phyloP scores from a whole-genome alignment of 2,888 invertebrate species.

The Alentia gelatinosa region DNA sequence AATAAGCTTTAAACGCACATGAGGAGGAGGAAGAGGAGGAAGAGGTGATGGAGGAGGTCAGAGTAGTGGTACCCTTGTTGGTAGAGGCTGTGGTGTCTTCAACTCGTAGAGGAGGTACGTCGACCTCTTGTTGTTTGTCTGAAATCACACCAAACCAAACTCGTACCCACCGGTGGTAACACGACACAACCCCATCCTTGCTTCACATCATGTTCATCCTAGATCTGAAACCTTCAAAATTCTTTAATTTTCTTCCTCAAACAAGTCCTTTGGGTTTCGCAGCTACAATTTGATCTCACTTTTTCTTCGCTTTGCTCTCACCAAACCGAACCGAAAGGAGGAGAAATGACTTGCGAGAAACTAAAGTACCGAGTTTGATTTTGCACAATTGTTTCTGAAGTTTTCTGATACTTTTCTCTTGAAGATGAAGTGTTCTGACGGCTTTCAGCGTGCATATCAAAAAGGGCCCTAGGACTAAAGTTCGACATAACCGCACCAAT shows the following conservation, averaged over 20 bases:
- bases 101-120: slow-evolving; percentile 92
- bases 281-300: too few species aligned
- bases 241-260: too few species aligned
- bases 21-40: slow-evolving; percentile 25
- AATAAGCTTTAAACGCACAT: slow-evolving; percentile 37
- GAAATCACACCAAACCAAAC: slow-evolving; percentile 49
- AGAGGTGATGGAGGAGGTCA: slow-evolving; percentile 24
- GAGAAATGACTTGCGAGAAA: too few species aligned
- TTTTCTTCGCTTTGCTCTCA: too few species aligned
- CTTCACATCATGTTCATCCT: too few species aligned
- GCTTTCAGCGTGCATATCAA: not conserved
- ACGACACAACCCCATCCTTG: not conserved
- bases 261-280: too few species aligned
- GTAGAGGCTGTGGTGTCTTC: slow-evolving; percentile 82
- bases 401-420: too few species aligned
- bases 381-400: too few species aligned
- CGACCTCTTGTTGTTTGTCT: slow-evolving; percentile 90
- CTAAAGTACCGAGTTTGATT: too few species aligned
- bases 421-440: too few species aligned
- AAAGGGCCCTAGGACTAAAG: not conserved
- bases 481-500: not conserved
- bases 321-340: too few species aligned
- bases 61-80: slow-evolving; percentile 42
- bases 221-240: too few species aligned
- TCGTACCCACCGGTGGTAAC: slow-evolving; percentile 11